These are phyloP conservation scores for Agrilus cyanescens DNA, from an alignment of 2,888 invertebrate genomes.

Conservation along the genomic window DNA sequence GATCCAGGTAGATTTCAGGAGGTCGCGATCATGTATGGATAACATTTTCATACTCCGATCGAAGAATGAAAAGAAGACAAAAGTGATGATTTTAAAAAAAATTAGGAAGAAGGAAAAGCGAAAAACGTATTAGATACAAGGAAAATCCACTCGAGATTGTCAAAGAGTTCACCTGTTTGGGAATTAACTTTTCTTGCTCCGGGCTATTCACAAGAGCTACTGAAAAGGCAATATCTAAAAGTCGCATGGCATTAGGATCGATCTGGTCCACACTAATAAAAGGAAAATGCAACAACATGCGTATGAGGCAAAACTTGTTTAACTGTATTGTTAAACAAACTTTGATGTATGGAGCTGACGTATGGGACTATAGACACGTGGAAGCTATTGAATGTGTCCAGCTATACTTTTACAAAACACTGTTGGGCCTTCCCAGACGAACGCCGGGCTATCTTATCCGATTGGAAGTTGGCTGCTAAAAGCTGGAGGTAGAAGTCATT, in stretches of 20 bases:
- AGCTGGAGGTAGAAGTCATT: background rate
- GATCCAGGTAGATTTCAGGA: too few relatives aligned
- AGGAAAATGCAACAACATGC: background rate
- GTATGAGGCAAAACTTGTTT: background rate
- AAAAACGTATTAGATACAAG: background rate
- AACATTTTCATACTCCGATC: too few relatives aligned
- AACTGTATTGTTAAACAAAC: background rate
- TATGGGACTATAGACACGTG: background rate
- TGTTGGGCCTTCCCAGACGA: background rate
- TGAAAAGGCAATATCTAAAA: background rate
- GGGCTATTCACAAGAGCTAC: background rate
- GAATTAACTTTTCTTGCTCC: background rate
- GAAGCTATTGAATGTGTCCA: background rate
- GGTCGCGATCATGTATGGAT: too few relatives aligned
- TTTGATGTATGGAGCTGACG: background rate
- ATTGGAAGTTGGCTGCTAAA: background rate
- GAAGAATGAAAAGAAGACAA: background rate
- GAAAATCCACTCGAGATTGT: background rate
- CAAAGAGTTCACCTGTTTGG: background rate
- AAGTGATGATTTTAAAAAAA: background rate
- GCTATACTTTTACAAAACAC: background rate
- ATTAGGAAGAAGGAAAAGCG: background rate
- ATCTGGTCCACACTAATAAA: too few relatives aligned
- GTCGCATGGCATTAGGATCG: too few relatives aligned
- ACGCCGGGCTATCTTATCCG: background rate